These are phyloP conservation scores for Phortica okadai DNA, from an alignment of 2,888 invertebrate genomes.

Conservation along the genomic window DNA sequence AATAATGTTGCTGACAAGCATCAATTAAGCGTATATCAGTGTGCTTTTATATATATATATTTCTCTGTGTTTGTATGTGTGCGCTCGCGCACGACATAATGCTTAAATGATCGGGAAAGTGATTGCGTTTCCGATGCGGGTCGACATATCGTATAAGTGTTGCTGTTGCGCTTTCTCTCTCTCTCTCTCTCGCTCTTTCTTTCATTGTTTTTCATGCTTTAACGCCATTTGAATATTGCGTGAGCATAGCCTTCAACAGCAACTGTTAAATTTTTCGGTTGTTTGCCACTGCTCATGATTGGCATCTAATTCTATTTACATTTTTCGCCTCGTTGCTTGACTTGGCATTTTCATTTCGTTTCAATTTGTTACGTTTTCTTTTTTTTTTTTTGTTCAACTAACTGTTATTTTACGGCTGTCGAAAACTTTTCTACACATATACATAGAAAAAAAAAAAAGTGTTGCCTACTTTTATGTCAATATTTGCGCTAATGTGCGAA, in stretches of 20 bases:
- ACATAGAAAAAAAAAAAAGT: background rate
- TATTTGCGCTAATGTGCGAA: background rate
- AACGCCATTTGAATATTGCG: too few relatives aligned
- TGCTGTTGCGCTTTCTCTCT: background rate
- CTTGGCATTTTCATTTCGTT: background rate
- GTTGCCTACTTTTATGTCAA: too few relatives aligned
- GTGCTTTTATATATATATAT: background rate
- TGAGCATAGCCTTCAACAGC: too few relatives aligned
- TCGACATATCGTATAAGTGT: slow-evolving; percentile 13
- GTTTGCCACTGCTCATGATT: slow-evolving; percentile 9
- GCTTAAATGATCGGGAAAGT: slow-evolving; percentile 24
- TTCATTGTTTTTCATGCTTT: too few relatives aligned
- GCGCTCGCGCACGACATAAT: slow-evolving; percentile 4
- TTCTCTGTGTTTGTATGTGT: background rate
- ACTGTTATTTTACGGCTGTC: slow-evolving; percentile 23
- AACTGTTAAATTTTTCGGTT: background rate
- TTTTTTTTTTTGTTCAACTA: too few relatives aligned
- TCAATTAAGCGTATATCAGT: slow-evolving; percentile 14
- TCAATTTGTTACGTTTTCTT: background rate
- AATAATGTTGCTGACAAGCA: slow-evolving; percentile 32
- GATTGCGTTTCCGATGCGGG: slow-evolving; percentile 20
- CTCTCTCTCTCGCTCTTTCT: too few relatives aligned
- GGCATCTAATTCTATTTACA: slow-evolving; percentile 29
- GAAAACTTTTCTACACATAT: background rate
- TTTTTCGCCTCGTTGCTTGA: slow-evolving; percentile 5